phyloP scores from a whole-genome alignment of 2,113 vertebrate species.

The Calypte anna region DNA sequence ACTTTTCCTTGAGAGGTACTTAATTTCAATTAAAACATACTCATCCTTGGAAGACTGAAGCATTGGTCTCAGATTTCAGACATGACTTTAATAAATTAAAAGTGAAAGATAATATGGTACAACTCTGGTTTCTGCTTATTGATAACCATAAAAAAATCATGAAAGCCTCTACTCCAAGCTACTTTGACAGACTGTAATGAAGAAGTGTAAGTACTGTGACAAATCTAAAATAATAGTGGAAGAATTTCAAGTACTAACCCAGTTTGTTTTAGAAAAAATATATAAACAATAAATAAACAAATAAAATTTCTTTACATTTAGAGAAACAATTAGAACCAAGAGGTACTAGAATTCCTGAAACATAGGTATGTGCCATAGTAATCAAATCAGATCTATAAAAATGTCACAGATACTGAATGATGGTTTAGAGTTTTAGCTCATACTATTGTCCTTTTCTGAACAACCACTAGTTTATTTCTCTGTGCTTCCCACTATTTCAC shows the following conservation, averaged over 20 bases:
- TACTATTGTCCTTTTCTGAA: background rate
- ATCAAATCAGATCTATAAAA: background rate
- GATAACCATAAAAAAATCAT: background rate
- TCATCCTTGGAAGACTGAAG: background rate
- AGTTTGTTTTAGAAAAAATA: background rate
- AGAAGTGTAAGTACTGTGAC: background rate
- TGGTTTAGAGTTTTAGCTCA: background rate
- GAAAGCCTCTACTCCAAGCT: background rate
- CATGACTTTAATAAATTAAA: background rate
- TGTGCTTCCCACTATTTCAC: background rate
- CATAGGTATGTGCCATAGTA: background rate
- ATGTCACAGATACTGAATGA: background rate
- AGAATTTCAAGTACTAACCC: background rate
- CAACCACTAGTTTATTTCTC: background rate
- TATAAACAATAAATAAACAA: background rate
- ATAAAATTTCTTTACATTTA: background rate
- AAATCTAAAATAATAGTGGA: background rate
- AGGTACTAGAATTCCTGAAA: background rate
- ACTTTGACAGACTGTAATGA: background rate
- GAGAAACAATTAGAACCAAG: background rate
- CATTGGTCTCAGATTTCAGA: background rate
- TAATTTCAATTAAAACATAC: background rate
- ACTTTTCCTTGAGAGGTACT: background rate
- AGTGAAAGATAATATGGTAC: background rate
- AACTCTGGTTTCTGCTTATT: background rate